Percentiles rank a stretch among this genome's conserved stretches.
Evolutionary conservation across 2,888 invertebrate genomes (phyloP).

Genomic region (Uloborus plumipes): DNA sequence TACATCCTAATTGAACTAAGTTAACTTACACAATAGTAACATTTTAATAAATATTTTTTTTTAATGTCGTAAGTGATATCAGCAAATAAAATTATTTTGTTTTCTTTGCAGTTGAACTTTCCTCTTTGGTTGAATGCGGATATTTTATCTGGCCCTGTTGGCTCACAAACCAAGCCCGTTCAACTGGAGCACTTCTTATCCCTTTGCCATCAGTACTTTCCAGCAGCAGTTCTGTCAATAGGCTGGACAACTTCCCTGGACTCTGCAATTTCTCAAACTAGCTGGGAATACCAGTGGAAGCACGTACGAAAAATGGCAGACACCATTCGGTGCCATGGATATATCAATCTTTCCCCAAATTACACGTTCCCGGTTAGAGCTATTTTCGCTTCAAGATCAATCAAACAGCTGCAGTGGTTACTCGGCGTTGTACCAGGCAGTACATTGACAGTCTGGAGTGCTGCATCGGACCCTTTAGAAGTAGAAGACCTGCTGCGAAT

Average conservation of each 20-base stretch:
- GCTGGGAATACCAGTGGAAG: conserved; percentile 69
- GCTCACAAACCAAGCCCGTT: conserved; percentile 76
- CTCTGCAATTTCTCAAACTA: conserved; percentile 70
- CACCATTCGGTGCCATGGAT: conserved; percentile 67
- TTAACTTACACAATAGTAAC: too few species aligned
- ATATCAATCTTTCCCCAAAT: conserved; percentile 75
- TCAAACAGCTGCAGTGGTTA: conserved; percentile 76
- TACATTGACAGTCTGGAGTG: conserved; percentile 86
- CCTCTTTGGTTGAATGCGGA: conserved; percentile 92
- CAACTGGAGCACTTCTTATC: conserved; percentile 78
- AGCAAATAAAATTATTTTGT: not conserved
- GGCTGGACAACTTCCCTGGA: conserved; percentile 88
- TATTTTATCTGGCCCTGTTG: conserved; percentile 83
- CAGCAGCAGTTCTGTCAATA: conserved; percentile 80
- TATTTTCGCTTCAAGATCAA: conserved; percentile 79
- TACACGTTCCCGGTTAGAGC: conserved; percentile 87
- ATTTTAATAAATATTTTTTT: too few species aligned
- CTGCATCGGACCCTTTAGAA: conserved; percentile 79
- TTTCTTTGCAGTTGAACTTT: conserved; percentile 75
- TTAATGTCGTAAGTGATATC: too few species aligned
- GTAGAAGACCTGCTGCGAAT: conserved; percentile 78
- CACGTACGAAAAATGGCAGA: conserved; percentile 80
- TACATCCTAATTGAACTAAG: too few species aligned
- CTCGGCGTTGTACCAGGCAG: conserved; percentile 75
- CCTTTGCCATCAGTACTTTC: conserved; percentile 75